A percentile compares a stretch with the other conserved stretches of the same genome.
phyloP scores from a whole-genome alignment of 2,888 invertebrate genomes.

The Protodeltote pygarga region DNA sequence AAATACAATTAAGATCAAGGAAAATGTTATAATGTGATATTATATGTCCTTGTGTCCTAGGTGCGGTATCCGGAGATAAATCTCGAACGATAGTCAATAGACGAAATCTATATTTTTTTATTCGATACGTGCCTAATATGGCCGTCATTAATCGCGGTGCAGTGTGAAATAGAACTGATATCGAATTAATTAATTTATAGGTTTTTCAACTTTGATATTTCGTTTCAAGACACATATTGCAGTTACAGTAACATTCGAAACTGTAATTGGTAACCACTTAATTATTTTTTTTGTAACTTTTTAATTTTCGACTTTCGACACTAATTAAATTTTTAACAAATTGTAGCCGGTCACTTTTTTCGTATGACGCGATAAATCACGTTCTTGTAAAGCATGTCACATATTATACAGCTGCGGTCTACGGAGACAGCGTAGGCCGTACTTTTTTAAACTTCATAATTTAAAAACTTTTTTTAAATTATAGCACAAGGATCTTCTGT shows the following conservation, averaged over 20 bases:
- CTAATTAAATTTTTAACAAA: constrained; percentile 21
- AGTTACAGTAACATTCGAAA: constrained; percentile 6
- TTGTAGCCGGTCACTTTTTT: constrained; percentile 8
- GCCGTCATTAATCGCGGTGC: constrained; percentile 37
- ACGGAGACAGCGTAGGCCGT: no score
- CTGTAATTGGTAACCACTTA: constrained; percentile 8
- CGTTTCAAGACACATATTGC: background rate
- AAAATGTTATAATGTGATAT: constrained; percentile 33
- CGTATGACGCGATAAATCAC: no score
- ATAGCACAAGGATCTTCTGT: no score
- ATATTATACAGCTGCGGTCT: no score
- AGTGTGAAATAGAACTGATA: constrained; percentile 24
- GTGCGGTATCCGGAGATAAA: constrained; percentile 49
- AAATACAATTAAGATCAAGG: constrained; percentile 48
- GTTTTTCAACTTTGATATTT: constrained; percentile 12
- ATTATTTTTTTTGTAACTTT: constrained; percentile 25
- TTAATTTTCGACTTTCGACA: constrained; percentile 13
- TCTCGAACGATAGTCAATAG: constrained; percentile 26
- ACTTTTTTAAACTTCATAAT: no score
- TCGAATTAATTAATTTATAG: constrained; percentile 32
- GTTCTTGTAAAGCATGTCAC: no score
- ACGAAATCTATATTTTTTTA: constrained; percentile 35
- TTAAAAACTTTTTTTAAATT: no score
- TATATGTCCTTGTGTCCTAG: constrained; percentile 32
- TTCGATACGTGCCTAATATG: constrained; percentile 33